phyloP scores from a whole-genome alignment of 2,113 vertebrate species.

The Semicossyphus pulcher region DNA sequence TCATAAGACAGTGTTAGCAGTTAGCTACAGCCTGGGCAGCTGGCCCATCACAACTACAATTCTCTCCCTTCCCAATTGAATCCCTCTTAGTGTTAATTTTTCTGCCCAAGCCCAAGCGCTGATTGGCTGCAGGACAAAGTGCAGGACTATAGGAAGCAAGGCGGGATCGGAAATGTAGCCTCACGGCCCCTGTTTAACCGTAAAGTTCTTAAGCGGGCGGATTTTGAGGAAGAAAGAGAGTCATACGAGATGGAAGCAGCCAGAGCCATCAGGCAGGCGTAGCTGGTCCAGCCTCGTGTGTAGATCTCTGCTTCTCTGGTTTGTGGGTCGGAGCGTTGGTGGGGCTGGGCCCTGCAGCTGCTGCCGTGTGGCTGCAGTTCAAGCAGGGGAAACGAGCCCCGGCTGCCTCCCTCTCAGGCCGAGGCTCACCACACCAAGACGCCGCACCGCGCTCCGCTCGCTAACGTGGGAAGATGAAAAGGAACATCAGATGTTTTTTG shows the following conservation, averaged over 20 bases:
- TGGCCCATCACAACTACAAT: slow-evolving; percentile 9
- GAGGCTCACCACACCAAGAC: slow-evolving; percentile 72
- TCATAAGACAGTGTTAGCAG: slow-evolving; percentile 18
- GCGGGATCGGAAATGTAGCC: background rate
- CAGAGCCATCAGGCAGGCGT: slow-evolving; percentile 51
- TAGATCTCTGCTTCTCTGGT: slow-evolving; percentile 68
- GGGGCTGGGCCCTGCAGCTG: slow-evolving; percentile 71
- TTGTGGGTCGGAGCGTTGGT: slow-evolving; percentile 64
- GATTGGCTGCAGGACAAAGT: background rate
- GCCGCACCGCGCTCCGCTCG: slow-evolving; percentile 42
- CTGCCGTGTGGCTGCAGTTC: slow-evolving; percentile 71
- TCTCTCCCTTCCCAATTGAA: background rate
- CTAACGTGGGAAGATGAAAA: slow-evolving; percentile 75
- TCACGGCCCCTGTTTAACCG: background rate
- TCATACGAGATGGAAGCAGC: slow-evolving; percentile 23
- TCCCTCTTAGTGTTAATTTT: background rate
- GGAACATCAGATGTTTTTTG: slow-evolving; percentile 72
- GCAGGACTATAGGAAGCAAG: background rate
- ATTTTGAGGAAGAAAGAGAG: slow-evolving; percentile 28
- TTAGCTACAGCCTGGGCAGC: background rate
- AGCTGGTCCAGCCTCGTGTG: slow-evolving; percentile 54
- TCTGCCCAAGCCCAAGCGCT: background rate
- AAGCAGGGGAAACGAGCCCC: slow-evolving; percentile 54
- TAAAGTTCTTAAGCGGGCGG: background rate
- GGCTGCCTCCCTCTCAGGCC: slow-evolving; percentile 58